Evolutionary conservation across 92 coral and sea anemone genomes (phyloP), one percentile per base, ranked within the genome.

Genomic region (Virgularia gustaviana): DNA sequence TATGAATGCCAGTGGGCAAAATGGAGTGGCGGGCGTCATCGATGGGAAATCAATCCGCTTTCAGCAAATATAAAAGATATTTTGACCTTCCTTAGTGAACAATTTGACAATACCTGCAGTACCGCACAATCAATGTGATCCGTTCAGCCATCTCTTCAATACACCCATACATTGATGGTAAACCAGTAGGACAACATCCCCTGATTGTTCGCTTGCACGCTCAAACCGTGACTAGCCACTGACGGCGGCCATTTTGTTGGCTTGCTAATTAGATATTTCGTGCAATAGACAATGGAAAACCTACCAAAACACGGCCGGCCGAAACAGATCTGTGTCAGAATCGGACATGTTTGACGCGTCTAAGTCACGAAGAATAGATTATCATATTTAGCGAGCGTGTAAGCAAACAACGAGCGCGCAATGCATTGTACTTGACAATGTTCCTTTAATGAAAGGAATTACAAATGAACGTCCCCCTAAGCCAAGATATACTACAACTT

Each of bases 21-120:
- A 36, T 79, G 84, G 84, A 11, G 73, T 49, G 30, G 80, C 83
- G 76, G 86, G 89, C 71, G 85, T 81, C 7, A 32, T 85, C 34
- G 57, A 85, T 36, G 72, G 72, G 25, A 80, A 75, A 64, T 75
- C 76, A 42, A 85, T 80, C 85, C 79, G 8, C 24, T 85, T 80
- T 80, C 85, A 11, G 65, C 89, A 16, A 13, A 56, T 52, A 52
- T 52, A 29, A 71, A 51, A 11, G 27, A 49, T 1, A 51, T 71
- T 31, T 27, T 71, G 36, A 10, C 35, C 11, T 71, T 71, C 44
- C 77, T 71, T 15, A 20, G 58, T 52, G 58, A 52, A 22, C 58
- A 52, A 15, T 52, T 52, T 52, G 58, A 52, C 30, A 52, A 52
- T 33, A 52, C 2, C 58, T 52, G 13, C 58, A 52, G 28, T 10